Percentiles rank a stretch among this genome's conserved stretches.
Evolutionary conservation across 2,113 vertebrate genomes (phyloP).

Genomic region (Hyperopisus bebe): DNA sequence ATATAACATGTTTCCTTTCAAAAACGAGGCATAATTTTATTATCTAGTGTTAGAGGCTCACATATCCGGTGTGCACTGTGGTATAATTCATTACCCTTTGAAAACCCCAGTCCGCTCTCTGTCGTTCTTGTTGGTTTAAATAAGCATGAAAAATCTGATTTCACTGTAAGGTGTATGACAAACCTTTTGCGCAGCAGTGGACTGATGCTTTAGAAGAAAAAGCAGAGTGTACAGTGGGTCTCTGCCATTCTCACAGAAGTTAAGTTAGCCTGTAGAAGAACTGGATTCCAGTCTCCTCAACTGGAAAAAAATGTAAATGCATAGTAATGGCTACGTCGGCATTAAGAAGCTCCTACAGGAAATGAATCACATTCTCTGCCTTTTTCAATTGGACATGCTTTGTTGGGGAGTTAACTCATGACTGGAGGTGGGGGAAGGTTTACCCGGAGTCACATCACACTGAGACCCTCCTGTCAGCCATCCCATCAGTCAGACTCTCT

Average conservation of each 20-base stretch:
- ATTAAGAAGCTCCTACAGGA: constrained; percentile 52
- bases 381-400: constrained; percentile 57
- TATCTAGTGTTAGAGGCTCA: background rate
- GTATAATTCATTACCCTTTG: constrained; percentile 23
- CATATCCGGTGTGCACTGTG: background rate
- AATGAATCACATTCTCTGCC: constrained; percentile 61
- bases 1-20: background rate
- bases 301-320: constrained; percentile 49
- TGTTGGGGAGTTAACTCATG: constrained; percentile 44
- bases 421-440: constrained; percentile 36
- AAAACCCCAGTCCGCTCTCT: background rate
- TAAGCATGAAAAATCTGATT: constrained; percentile 39
- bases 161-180: constrained; percentile 27
- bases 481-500: background rate
- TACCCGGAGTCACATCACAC: constrained; percentile 31
- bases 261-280: constrained; percentile 50
- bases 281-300: constrained; percentile 42
- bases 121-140: background rate
- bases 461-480: constrained; percentile 11
- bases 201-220: constrained; percentile 23
- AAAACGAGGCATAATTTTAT: background rate
- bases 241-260: constrained; percentile 49
- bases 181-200: constrained; percentile 20
- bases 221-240: constrained; percentile 35
- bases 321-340: constrained; percentile 52